These are phyloP conservation scores for Ophraella communa DNA, from an alignment of 2,888 invertebrate species.

Conservation along the genomic window DNA sequence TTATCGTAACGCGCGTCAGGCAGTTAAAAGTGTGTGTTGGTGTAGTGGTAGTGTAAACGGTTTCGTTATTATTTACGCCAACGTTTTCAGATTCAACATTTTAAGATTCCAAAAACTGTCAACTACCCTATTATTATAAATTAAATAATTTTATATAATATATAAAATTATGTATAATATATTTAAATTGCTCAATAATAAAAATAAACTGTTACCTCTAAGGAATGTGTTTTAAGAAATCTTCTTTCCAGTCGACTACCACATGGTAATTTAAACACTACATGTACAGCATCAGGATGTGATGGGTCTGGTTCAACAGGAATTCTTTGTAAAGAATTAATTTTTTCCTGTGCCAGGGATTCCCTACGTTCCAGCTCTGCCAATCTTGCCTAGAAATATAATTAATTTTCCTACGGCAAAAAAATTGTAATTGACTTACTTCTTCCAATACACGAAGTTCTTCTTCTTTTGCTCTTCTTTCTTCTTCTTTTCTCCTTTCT, in stretches of 20 bases:
- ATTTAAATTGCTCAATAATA: no score
- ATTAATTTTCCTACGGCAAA: background rate
- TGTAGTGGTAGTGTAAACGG: no score
- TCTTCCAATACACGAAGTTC: slow-evolving; percentile 59
- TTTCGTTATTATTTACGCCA: no score
- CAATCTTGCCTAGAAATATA: slow-evolving; percentile 53
- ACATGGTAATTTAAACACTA: slow-evolving; percentile 90
- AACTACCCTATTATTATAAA: background rate
- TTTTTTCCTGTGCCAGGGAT: slow-evolving; percentile 72
- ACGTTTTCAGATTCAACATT: no score
- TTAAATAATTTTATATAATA: no score
- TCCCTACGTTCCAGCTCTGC: slow-evolving; percentile 60
- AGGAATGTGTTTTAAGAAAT: slow-evolving; percentile 80
- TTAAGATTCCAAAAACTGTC: no score
- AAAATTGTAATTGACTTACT: slow-evolving; percentile 37
- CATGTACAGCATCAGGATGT: slow-evolving; percentile 74
- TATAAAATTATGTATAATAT: no score
- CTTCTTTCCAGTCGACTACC: slow-evolving; percentile 88
- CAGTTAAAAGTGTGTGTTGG: no score
- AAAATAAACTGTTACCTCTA: no score
- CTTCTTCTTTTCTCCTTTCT: slow-evolving; percentile 74
- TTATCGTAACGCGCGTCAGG: no score
- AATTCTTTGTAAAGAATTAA: slow-evolving; percentile 69
- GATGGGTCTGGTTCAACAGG: slow-evolving; percentile 79
- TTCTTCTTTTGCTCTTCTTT: slow-evolving; percentile 64